Evolutionary conservation across 2,113 vertebrate species (phyloP).

Genomic region (Tor tambroides): DNA sequence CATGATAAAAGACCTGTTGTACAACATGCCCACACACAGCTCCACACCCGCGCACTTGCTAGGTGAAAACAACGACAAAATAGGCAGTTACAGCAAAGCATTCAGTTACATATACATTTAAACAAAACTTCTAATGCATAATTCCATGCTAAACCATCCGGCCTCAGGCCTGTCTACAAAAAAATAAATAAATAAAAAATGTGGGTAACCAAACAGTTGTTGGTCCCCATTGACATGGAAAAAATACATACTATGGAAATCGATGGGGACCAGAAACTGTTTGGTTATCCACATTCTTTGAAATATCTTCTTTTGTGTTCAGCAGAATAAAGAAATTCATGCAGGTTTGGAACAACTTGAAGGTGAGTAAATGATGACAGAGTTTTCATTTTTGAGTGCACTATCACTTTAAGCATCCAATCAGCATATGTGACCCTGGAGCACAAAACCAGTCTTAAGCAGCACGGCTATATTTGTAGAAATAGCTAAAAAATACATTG

Average conservation of each 20-base stretch:
- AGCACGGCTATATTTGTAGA: too few relatives aligned
- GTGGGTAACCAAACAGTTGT: neutral
- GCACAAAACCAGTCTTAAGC: too few relatives aligned
- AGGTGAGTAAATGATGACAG: too few relatives aligned
- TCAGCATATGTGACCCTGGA: too few relatives aligned
- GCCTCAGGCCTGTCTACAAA: neutral
- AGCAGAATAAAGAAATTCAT: too few relatives aligned
- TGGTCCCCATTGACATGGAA: neutral
- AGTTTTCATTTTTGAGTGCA: too few relatives aligned
- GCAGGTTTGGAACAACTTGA: too few relatives aligned
- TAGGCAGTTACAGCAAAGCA: neutral
- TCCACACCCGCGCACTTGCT: conserved; percentile 19
- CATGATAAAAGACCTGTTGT: conserved; percentile 47
- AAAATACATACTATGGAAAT: neutral
- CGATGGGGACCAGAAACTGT: neutral
- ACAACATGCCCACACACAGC: conserved; percentile 52
- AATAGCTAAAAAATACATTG: too few relatives aligned
- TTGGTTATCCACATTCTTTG: neutral
- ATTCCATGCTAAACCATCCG: neutral
- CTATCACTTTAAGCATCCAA: too few relatives aligned
- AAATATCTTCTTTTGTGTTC: neutral
- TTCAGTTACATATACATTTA: neutral
- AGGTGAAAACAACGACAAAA: neutral
- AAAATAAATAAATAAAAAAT: too few relatives aligned
- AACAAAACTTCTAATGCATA: neutral